phyloP scores from a whole-genome alignment of 1,140 invertebrate species.

The Anastatus disparis region DNA sequence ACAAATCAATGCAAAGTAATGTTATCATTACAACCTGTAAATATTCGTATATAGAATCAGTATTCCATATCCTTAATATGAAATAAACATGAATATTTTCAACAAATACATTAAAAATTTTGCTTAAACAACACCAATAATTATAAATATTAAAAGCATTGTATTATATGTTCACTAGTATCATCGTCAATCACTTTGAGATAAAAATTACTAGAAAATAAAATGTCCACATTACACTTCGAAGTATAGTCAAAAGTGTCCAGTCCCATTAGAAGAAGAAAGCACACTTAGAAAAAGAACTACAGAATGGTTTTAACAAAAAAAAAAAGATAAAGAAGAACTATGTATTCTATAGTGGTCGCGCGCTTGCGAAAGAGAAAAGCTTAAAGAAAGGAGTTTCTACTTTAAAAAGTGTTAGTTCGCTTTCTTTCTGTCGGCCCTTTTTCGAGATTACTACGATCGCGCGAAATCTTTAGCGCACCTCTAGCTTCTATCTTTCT shows the following conservation, averaged over 20 bases:
- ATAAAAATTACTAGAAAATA: no score
- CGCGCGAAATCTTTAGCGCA: constrained; percentile 19
- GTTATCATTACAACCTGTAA: no score
- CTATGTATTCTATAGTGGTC: neutral
- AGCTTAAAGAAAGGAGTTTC: neutral
- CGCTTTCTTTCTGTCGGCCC: neutral
- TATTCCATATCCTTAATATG: no score
- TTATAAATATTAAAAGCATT: no score
- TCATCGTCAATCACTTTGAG: no score
- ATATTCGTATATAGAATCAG: no score
- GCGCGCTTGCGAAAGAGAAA: neutral
- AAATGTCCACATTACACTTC: neutral
- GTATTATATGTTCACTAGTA: no score
- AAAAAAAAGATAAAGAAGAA: neutral
- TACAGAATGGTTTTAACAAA: neutral
- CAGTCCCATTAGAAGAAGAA: neutral
- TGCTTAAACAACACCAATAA: no score
- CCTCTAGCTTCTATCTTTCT: no score
- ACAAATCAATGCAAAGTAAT: no score
- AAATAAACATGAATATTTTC: no score
- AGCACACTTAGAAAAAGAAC: neutral
- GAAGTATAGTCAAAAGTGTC: constrained; percentile 2
- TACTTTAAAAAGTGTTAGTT: constrained; percentile 6
- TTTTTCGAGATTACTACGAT: constrained; percentile 20
- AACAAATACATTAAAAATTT: no score